Base-by-base conservation (phyloP, 2,888 invertebrate species). In the Dyspetes luteomarginatus region DNA sequence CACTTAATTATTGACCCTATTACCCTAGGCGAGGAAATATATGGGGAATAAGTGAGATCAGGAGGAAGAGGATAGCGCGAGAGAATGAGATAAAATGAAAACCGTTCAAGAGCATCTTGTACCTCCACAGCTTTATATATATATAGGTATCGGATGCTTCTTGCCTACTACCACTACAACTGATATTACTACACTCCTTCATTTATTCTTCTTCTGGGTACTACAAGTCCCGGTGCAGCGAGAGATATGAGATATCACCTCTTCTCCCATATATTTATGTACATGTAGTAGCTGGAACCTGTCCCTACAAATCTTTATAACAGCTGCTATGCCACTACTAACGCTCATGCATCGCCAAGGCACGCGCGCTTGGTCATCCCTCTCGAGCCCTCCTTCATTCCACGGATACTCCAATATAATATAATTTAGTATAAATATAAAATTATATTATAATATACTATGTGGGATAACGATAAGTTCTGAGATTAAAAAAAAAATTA, bases 301-400 rank as follows among this genome's bases (percentile, higher is more conserved):
- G 89, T 89, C 88, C 88, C 88, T 87, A 89, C 89, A 89, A 89
- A 89, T 89, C 89, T 88, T 86, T 83, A 82, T 83, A 85, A 88
- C 84, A 74, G 84, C 85, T 87, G 82, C 82, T 52, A 83, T 12
- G 5, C 36, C 12, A 5, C 30, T 55, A 74, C 74, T 79, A 81
- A 76, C 76, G 72, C 67, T 78, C 82, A 68, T 48, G 73, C 64
- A 69, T 76, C 72, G 56, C 72, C 64, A 52, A 64, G 73, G 55
- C 72, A 68, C 41, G 68, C 41, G 68, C 71, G 80, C 72, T 62
- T 55, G 55, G 55, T 76, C 72, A 64, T 81, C 76, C 80, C 56
- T 76, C 72, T 76, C 71, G 50, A 56, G 68, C 28, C 36, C 41
- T 4, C 22, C 58, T 15, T 58, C 64, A 24, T 67, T 67, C 58